Evolutionary conservation across 2,888 invertebrate genomes (phyloP).

Genomic region (Eupithecia abbreviata): DNA sequence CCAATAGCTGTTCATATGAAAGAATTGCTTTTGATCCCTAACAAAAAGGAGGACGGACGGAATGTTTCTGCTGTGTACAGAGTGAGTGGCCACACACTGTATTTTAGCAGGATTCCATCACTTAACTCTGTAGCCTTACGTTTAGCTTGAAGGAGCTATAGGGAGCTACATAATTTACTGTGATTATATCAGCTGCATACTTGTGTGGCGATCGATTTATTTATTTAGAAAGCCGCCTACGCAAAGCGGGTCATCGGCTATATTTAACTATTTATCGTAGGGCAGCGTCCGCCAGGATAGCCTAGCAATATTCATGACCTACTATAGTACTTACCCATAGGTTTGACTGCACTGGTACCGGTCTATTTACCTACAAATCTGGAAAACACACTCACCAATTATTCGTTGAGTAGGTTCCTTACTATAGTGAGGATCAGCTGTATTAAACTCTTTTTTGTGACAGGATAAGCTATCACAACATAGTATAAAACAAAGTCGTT

Average conservation of each 20-base stretch:
- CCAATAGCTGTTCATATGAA: slow-evolving; percentile 46
- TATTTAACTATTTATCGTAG: neutral
- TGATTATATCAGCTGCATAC: neutral
- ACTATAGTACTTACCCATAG: neutral
- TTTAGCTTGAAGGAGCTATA: neutral
- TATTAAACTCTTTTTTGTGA: too few species aligned
- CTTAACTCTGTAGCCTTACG: neutral
- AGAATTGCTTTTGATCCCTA: slow-evolving; percentile 47
- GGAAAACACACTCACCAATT: neutral
- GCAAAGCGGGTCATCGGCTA: slow-evolving; percentile 15
- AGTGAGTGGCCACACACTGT: slow-evolving; percentile 55
- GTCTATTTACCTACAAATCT: neutral
- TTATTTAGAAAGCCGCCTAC: slow-evolving; percentile 30
- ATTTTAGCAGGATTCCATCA: slow-evolving; percentile 12
- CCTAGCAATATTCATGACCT: neutral
- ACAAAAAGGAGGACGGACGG: slow-evolving; percentile 64
- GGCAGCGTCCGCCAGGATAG: neutral
- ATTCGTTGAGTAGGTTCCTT: neutral
- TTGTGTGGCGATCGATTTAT: slow-evolving; percentile 8
- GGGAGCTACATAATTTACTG: neutral
- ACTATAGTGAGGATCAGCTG: neutral
- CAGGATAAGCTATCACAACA: too few species aligned
- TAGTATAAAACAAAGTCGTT: too few species aligned
- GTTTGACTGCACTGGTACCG: neutral
- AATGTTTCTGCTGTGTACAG: slow-evolving; percentile 64